These are phyloP conservation scores for Bombus picipes DNA, from an alignment of 1,140 invertebrate genomes.

Conservation along the genomic window DNA sequence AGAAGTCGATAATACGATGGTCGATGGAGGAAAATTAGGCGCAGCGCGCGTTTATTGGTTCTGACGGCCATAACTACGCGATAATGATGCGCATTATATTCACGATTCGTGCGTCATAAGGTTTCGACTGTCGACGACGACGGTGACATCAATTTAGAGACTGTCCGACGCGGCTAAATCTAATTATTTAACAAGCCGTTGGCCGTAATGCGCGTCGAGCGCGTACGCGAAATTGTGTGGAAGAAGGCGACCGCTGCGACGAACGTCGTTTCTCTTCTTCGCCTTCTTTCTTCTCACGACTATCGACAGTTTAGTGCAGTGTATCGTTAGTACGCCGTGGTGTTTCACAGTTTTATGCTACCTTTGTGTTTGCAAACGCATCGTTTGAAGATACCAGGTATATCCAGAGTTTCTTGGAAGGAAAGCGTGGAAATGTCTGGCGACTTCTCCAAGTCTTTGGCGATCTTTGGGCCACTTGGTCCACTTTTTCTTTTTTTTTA, in stretches of 20 bases:
- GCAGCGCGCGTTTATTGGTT: neutral
- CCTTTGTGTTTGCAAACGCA: neutral
- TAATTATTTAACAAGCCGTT: constrained; percentile 41
- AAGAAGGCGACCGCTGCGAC: neutral
- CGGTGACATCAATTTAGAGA: constrained; percentile 55
- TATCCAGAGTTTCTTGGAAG: neutral
- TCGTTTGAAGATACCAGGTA: neutral
- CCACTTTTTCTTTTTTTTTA: neutral
- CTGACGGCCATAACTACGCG: constrained; percentile 34
- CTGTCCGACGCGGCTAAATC: constrained; percentile 39
- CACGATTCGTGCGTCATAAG: constrained; percentile 53
- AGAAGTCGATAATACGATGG: neutral
- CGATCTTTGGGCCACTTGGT: neutral
- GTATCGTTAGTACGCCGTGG: neutral
- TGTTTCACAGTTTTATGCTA: neutral
- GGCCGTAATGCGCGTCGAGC: constrained; percentile 1
- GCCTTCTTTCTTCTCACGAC: neutral
- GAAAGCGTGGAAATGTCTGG: neutral
- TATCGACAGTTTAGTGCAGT: neutral
- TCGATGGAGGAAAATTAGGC: constrained; percentile 23
- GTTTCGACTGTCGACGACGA: constrained; percentile 29
- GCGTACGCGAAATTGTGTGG: constrained; percentile 27
- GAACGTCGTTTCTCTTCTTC: neutral
- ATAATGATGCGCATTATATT: constrained; percentile 59
- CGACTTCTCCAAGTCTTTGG: neutral